Evolutionary conservation across 2,888 invertebrate genomes (phyloP).

Genomic region (Eupithecia inturbata): DNA sequence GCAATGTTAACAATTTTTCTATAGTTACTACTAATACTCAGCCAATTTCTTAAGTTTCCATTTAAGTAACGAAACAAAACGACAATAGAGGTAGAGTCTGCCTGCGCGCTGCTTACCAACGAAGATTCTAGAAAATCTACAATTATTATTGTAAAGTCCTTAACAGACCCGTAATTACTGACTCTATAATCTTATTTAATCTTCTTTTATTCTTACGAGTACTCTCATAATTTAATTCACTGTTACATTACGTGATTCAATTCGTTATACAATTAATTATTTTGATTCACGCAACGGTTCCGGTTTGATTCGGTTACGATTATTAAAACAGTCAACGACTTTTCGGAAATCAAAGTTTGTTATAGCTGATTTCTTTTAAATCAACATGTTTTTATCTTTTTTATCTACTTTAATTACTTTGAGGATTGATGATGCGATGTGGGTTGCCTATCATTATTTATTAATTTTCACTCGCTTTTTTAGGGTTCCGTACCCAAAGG

Average conservation of each 20-base stretch:
- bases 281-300: constrained; percentile 63
- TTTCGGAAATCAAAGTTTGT: constrained; percentile 19
- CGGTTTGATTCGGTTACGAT: constrained; percentile 59
- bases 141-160: constrained; percentile 1
- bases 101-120: neutral
- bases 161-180: neutral
- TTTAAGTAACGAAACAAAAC: too few relatives aligned
- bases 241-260: constrained; percentile 59
- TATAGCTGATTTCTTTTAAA: neutral
- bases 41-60: neutral
- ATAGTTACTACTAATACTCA: too few relatives aligned
- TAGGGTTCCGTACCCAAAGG: too few relatives aligned
- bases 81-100: too few relatives aligned
- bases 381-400: neutral
- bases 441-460: neutral
- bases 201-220: constrained; percentile 26
- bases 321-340: constrained; percentile 30
- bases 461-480: neutral
- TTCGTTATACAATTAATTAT: constrained; percentile 66
- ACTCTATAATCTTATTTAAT: constrained; percentile 2
- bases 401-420: neutral
- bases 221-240: constrained; percentile 36
- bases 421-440: neutral
- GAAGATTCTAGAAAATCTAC: neutral
- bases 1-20: neutral